Evolutionary conservation across 2,797 vertebrate species (phyloP), one percentile per base, ranked within the genome.

Genomic region (Coregonus suidteri): DNA sequence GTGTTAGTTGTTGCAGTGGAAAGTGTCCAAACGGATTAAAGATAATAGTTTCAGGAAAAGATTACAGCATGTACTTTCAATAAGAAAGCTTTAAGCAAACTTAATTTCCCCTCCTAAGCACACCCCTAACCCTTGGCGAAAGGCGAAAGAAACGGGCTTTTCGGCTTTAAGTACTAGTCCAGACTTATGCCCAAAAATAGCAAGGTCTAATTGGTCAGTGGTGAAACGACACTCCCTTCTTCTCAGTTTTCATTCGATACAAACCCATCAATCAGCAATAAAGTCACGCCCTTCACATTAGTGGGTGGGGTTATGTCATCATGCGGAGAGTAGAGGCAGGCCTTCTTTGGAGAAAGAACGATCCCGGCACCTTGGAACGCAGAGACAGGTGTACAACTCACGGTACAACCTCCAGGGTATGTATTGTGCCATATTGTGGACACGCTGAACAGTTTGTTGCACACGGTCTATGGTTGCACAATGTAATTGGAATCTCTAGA

Each of bases 101-200:
- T 73, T 89, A 80, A 41, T 75, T 81, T 83, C 0, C 6, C 83
- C 84, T 82, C 87, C 90, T 89, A 81, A 86, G 93, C 94, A 95
- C 94, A 95, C 93, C 92, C 94, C 93, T 88, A 91, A 94, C 94
- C 94, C 95, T 93, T 79, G 93, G 94, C 73, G 86, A 88, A 88
- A 94, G 92, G 93, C 91, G 77, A 80, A 86, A 82, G 79, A 77
- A 87, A 88, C 83, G 82, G 1, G 0, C 0, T 67, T 76, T 18
- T 79, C 31, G 0, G 0, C 65, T 83, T 77, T 91, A 86, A 85
- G 88, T 81, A 83, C 68, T n/a, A 47, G n/a, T 80, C 84, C 73
- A 35, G 74, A 87, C 84, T 84, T 79, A 47, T 81, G 71, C 5
- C 78, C 84, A 62, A 78, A 84, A 79, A 87, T 14, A 74, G 71